Base-by-base conservation (phyloP, 2,888 invertebrate genomes). In the Parasteatoda lunata region DNA sequence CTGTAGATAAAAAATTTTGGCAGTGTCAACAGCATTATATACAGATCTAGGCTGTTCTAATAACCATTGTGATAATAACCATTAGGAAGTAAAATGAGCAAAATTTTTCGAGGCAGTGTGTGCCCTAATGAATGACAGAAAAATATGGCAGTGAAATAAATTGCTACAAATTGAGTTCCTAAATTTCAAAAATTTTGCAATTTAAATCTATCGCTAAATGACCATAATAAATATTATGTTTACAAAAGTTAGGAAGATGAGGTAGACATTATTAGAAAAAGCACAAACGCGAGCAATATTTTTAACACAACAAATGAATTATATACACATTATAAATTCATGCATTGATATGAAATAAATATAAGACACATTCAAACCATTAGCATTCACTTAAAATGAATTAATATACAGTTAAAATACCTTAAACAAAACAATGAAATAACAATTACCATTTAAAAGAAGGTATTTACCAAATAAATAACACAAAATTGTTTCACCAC, bases 61-160 rank as follows among this genome's bases (percentile, higher is more conserved):
- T 13, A 59, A 4, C 4, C 59, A 59, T 13, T 13, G 59, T n/a
- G 9, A 59, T 13, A 59, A 59, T n/a, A 59, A 59, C 8, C 9
- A 59, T 59, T 59, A 59, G n/a, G 4, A 7, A 59, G 59, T n/a
- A 3, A 59, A 59, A 59, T 59, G 59, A 59, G 13, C 9, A 13
- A 9, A 13, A 59, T 59, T 9, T 45, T 15, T 30, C 9, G 9
- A 15, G 30, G 45, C 66, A 68, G 9, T 9, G 9, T 68, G n/a
- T 13, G 5, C 15, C n/a, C 9, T 9, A 49, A 68, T 70, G n/a
- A 47, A 52, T 68, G 9, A 48, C 48, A 15, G 9, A 68, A 49
- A 78, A 78, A 81, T 75, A 81, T 75, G 81, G 81, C 81, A 81
- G 81, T 75, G 81, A 66, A 30, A 13, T 69, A 66, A 54, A 52